A percentile compares a stretch with the other conserved stretches of the same genome.
These are phyloP conservation scores for Leucania comma DNA, from an alignment of 2,888 invertebrate genomes.

Conservation along the genomic window DNA sequence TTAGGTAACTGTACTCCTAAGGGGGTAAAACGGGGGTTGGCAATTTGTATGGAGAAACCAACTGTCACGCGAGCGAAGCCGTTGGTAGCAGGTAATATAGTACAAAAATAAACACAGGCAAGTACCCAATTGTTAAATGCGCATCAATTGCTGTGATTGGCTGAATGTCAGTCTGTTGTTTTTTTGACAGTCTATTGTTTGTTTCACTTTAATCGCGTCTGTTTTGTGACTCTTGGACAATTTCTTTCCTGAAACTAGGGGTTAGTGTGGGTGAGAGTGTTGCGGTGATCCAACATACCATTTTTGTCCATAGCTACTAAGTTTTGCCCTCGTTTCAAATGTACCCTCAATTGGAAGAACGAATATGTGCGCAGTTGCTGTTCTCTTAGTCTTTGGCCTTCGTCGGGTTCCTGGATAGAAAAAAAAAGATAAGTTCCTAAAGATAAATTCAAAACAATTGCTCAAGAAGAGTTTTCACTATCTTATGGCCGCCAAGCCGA, in stretches of 20 bases:
- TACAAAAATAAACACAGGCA: too few species aligned
- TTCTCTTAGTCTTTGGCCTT: slow-evolving; percentile 93
- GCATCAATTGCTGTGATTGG: not conserved
- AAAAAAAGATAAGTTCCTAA: too few species aligned
- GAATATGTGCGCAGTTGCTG: slow-evolving; percentile 95
- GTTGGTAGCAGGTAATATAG: too few species aligned
- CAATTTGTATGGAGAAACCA: too few species aligned
- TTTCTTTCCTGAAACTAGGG: not conserved
- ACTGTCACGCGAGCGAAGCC: too few species aligned
- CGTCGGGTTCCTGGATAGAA: slow-evolving; percentile 92
- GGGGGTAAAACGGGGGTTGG: too few species aligned
- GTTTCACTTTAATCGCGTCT: not conserved
- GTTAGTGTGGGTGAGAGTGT: slow-evolving; percentile 49
- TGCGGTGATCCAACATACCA: slow-evolving; percentile 91
- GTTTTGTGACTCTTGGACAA: not conserved
- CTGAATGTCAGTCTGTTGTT: not conserved
- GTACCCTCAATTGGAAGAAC: slow-evolving; percentile 97
- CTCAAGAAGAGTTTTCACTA: too few species aligned
- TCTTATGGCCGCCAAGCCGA: too few species aligned
- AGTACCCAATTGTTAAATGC: too few species aligned
- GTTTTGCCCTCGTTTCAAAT: slow-evolving; percentile 96
- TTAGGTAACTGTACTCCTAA: too few species aligned
- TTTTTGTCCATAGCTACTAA: slow-evolving; percentile 98
- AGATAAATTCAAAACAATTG: too few species aligned
- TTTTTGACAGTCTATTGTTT: not conserved